Evolutionary conservation across 2,113 vertebrate species (phyloP), one percentile per base, ranked within the genome.

Genomic region (Callipepla californica): DNA sequence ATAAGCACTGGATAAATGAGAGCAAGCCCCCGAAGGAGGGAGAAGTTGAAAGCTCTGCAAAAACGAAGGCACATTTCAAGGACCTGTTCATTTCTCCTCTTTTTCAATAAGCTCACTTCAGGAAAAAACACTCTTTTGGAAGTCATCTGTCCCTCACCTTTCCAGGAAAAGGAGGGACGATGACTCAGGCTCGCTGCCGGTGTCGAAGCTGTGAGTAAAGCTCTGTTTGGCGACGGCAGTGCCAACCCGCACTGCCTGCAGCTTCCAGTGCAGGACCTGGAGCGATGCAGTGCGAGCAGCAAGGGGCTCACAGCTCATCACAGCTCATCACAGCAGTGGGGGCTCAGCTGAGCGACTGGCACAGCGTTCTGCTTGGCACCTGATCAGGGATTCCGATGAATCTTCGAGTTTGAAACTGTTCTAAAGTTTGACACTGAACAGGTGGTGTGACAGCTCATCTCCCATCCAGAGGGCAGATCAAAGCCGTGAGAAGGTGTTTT

Each of bases 111-210:
- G 11, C 12, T 59, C 50, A 59, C 38, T 92, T 81, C 23, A 19
- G 38, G 17, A 8, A 70, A 65, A 85, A 59, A 58, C 73, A 74
- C n/a, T 59, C 15, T 66, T 83, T 44, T 75, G 32, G 76, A 80
- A 81, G 65, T 67, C 77, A 42, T 5, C 44, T 81, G 50, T 57
- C 72, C 76, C 50, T 66, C 45, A 75, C 44, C 57, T 74, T 91
- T 89, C 80, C 85, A 89, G 85, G 76, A 82, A 89, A 66, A 85
- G 34, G 25, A 50, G 50, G 32, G 40, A 74, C 45, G 72, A 38
- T 61, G 77, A 48, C 57, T 90, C n/a, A 20, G 40, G 38, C 34
- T 62, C 2, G 0, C 30, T 77, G 26, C 8, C 1, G 2, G 28
- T 47, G 61, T 87, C 30, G 57, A 47, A 68, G 32, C 83, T 38